Conservation (phyloP, 1,140 invertebrate species). For the Ectropis grisescens region DNA sequence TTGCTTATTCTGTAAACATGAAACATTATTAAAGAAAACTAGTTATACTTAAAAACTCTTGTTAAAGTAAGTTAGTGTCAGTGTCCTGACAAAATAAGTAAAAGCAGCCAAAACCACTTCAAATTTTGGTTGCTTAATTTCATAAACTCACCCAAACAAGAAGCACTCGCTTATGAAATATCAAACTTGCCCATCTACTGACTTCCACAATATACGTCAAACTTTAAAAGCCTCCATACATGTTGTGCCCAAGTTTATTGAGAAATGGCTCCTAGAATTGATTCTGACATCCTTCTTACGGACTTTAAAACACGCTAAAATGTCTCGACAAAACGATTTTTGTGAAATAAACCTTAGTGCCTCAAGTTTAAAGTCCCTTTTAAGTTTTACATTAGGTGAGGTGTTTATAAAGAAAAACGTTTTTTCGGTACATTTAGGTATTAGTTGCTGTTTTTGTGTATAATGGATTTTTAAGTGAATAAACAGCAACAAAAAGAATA, state of each 20-base stretch:
- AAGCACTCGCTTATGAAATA: too few relatives aligned
- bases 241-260: slow-evolving; percentile 44
- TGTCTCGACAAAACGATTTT: slow-evolving; percentile 19
- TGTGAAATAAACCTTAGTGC: too few relatives aligned
- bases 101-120: too few relatives aligned
- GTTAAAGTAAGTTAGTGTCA: too few relatives aligned
- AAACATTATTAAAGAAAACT: too few relatives aligned
- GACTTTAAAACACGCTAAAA: slow-evolving; percentile 48
- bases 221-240: slow-evolving; percentile 54
- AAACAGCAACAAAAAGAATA: slow-evolving; percentile 33
- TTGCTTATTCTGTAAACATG: too few relatives aligned
- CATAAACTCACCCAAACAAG: too few relatives aligned
- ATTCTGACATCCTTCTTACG: slow-evolving; percentile 43
- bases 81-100: too few relatives aligned
- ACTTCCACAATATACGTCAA: slow-evolving; percentile 41
- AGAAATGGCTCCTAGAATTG: slow-evolving; percentile 58
- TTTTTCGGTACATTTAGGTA: slow-evolving; percentile 52
- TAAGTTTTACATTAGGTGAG: slow-evolving; percentile 4
- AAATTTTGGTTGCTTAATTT: too few relatives aligned
- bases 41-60: too few relatives aligned
- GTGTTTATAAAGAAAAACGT: slow-evolving; percentile 32
- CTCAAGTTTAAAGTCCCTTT: too few relatives aligned
- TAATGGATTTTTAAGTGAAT: slow-evolving; percentile 67
- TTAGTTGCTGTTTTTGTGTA: slow-evolving; percentile 53
- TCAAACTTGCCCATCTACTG: too few relatives aligned